These are phyloP conservation scores for Drosophila nikananu DNA, from an alignment of 1,140 invertebrate genomes.

Conservation along the genomic window DNA sequence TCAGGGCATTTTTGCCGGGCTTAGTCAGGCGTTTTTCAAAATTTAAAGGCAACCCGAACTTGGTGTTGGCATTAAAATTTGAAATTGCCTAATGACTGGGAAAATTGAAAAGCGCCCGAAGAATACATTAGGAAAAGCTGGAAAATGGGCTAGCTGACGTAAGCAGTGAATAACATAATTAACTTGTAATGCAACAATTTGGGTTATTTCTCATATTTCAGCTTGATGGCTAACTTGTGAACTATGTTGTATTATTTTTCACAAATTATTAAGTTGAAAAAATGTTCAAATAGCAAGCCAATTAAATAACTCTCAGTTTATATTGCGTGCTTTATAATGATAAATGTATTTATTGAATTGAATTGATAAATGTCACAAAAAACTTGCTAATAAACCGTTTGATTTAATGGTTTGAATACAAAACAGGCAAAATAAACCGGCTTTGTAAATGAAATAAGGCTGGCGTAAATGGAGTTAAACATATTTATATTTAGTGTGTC, in stretches of 20 bases:
- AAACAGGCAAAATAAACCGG: background rate
- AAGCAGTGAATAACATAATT: constrained; percentile 11
- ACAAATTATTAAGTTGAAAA: background rate
- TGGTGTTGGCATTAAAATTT: constrained; percentile 29
- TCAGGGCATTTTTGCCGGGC: background rate
- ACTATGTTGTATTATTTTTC: background rate
- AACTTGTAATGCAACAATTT: constrained; percentile 1
- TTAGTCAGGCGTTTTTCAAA: constrained; percentile 8
- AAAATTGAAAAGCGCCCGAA: constrained; percentile 26
- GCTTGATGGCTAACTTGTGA: background rate
- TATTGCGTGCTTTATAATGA: background rate
- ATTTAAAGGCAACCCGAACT: constrained; percentile 11
- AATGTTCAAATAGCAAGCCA: background rate
- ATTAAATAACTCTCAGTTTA: background rate
- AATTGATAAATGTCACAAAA: background rate
- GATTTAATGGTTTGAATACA: background rate
- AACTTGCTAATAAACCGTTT: background rate
- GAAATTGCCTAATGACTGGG: constrained; percentile 45
- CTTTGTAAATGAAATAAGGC: background rate
- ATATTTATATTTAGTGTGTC: background rate
- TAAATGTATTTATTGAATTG: background rate
- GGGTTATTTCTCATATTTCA: background rate
- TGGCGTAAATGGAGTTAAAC: background rate
- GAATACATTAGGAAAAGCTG: constrained; percentile 6
- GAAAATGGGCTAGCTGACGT: constrained; percentile 19